These are phyloP conservation scores for Huso huso DNA, from an alignment of 2,797 vertebrate genomes.

Conservation along the genomic window DNA sequence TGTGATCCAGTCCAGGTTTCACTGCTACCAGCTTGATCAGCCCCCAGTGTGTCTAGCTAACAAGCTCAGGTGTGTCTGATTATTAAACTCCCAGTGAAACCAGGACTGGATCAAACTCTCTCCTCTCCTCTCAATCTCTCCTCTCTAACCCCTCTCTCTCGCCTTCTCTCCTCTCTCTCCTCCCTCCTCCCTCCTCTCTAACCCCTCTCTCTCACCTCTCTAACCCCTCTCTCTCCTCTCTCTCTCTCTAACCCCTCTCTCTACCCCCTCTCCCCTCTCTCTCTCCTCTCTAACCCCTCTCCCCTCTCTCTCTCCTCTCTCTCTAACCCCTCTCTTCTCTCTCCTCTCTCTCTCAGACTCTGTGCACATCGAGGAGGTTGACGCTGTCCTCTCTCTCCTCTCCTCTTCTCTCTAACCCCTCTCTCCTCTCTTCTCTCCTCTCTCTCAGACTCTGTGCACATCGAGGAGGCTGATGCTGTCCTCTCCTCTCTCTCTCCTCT, in stretches of 20 bases:
- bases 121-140: too few species aligned
- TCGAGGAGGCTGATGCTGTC: conserved; percentile 83
- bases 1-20: too few species aligned
- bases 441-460: conserved; percentile 77
- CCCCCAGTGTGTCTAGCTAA: too few species aligned
- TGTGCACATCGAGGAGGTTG: conserved; percentile 85
- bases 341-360: conserved; percentile 57
- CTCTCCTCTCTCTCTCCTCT: conserved; percentile 60
- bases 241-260: too few species aligned
- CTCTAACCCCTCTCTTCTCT: conserved; percentile 11
- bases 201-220: not conserved
- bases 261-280: conserved; percentile 1
- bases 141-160: not conserved
- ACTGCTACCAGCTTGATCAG: too few species aligned
- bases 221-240: not conserved
- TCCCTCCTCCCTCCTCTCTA: not conserved
- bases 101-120: too few species aligned
- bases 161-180: not conserved
- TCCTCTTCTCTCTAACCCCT: conserved; percentile 15
- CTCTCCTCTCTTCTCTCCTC: conserved; percentile 3
- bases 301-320: conserved; percentile 5
- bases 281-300: conserved; percentile 11
- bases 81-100: too few species aligned
- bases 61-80: too few species aligned
- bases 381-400: conserved; percentile 56